Evolutionary conservation across 2,888 invertebrate genomes (phyloP).

Genomic region (Brachylomia viminalis): DNA sequence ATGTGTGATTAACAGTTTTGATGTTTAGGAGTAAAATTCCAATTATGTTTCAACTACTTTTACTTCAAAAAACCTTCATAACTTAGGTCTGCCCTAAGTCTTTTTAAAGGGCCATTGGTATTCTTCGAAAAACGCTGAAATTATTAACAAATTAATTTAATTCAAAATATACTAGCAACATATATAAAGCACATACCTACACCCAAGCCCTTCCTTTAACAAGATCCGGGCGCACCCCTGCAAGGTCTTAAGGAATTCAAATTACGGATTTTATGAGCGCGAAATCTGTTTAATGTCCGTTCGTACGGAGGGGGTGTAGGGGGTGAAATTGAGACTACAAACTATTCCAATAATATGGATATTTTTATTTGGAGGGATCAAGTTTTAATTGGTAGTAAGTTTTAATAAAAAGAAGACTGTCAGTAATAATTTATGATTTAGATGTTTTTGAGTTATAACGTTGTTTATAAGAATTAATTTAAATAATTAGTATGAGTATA

Average conservation of each 20-base stretch:
- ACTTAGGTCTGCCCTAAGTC: neutral
- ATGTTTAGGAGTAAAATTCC: too few relatives aligned
- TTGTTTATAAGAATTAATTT: neutral
- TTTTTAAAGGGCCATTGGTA: neutral
- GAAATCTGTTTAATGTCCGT: conserved; percentile 87
- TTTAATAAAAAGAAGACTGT: conserved; percentile 48
- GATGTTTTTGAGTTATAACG: neutral
- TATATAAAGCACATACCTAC: conserved; percentile 50
- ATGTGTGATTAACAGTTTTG: too few relatives aligned
- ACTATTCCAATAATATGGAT: conserved; percentile 63
- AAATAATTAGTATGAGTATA: too few relatives aligned
- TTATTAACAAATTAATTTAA: conserved; percentile 42
- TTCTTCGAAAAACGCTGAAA: neutral
- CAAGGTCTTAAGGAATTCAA: conserved; percentile 87
- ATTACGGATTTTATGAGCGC: conserved; percentile 88
- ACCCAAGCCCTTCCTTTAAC: conserved; percentile 62
- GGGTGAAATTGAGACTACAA: conserved; percentile 56
- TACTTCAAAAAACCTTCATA: neutral
- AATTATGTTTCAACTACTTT: neutral
- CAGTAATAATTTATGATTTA: conserved; percentile 33
- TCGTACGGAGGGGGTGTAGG: conserved; percentile 61
- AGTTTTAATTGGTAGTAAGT: conserved; percentile 38
- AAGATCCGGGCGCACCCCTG: conserved; percentile 73
- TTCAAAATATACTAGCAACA: conserved; percentile 25
- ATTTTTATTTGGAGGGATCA: conserved; percentile 57